phyloP scores from a whole-genome alignment of 2,797 vertebrate species.

The Sternarchorhynchus goeldii region DNA sequence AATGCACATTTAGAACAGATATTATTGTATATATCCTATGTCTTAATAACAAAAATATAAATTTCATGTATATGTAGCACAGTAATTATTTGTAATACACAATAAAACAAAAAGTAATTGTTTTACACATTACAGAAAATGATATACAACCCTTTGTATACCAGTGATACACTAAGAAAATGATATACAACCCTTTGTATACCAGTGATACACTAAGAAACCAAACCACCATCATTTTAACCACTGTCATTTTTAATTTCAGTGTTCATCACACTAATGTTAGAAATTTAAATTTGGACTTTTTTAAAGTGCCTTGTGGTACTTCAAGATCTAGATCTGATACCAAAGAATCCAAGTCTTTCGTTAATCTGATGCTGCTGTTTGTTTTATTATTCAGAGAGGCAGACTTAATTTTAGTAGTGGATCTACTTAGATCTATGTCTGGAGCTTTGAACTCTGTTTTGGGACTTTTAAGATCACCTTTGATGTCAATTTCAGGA shows the following conservation, averaged over 20 bases:
- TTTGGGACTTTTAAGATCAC: conserved; percentile 27
- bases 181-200: too few relatives aligned
- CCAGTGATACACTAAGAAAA: background rate
- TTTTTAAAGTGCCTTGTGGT: conserved; percentile 63
- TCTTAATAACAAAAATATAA: too few relatives aligned
- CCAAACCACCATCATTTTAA: background rate
- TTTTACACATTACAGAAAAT: too few relatives aligned
- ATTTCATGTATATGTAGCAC: too few relatives aligned
- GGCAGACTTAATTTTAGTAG: conserved; percentile 25
- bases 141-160: too few relatives aligned
- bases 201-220: background rate
- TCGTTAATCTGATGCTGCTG: conserved; percentile 60
- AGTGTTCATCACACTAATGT: conserved; percentile 30
- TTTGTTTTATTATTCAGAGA: conserved; percentile 42
- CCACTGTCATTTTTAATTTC: background rate
- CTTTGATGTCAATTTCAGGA: background rate
- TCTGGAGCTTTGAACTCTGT: conserved; percentile 20
- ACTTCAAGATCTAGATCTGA: conserved; percentile 72
- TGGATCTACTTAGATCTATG: conserved; percentile 36
- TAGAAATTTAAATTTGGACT: conserved; percentile 55
- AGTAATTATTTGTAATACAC: too few relatives aligned
- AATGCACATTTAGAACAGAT: background rate
- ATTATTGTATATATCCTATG: too few relatives aligned
- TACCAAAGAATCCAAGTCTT: conserved; percentile 54
- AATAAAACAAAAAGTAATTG: too few relatives aligned